Conservation (phyloP, 2,797 vertebrate species). For the Schizothorax lantsangensis region DNA sequence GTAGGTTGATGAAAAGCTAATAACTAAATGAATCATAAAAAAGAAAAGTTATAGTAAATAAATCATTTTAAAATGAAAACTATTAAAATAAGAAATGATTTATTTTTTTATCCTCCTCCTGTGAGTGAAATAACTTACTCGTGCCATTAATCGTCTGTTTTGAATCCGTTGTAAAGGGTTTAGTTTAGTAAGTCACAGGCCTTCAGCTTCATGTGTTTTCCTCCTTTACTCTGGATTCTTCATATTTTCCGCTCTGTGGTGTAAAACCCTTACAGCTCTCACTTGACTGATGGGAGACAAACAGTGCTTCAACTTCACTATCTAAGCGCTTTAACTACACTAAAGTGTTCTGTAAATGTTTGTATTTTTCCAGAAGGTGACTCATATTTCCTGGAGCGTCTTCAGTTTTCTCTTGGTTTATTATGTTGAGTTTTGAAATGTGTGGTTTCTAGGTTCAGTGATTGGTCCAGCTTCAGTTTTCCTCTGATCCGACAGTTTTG, state of each 20-base stretch:
- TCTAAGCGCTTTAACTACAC: neutral
- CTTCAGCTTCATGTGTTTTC: neutral
- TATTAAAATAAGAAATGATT: neutral
- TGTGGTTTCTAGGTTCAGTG: neutral
- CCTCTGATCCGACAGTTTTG: neutral
- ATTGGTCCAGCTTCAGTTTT: neutral
- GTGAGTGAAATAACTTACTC: neutral
- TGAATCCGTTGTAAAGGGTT: neutral
- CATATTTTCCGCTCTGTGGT: slow-evolving; percentile 28
- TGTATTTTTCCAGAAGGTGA: neutral
- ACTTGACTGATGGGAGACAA: neutral
- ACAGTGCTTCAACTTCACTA: neutral
- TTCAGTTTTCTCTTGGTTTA: neutral
- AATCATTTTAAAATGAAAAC: neutral
- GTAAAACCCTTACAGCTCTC: neutral
- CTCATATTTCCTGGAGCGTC: neutral
- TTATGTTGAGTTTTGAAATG: neutral
- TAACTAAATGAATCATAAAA: neutral
- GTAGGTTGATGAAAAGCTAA: neutral
- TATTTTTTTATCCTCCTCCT: neutral
- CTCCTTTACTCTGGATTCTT: neutral
- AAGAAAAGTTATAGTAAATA: neutral
- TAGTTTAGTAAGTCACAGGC: neutral
- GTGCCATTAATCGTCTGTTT: neutral
- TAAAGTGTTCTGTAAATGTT: neutral